phyloP scores from a whole-genome alignment of 2,888 invertebrate genomes.

The Auanema freiburgensis region DNA sequence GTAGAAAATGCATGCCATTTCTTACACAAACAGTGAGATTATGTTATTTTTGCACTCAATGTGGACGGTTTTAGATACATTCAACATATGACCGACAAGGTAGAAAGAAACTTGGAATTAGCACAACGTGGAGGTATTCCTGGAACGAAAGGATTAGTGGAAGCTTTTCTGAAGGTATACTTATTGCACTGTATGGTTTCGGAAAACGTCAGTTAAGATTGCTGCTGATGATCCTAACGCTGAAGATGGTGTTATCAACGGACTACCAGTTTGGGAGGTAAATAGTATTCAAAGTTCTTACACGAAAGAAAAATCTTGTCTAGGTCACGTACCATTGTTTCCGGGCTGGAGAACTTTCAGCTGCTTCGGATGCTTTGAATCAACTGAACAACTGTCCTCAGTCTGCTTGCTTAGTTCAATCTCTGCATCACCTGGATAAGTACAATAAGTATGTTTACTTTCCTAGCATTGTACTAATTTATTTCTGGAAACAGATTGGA shows the following conservation, averaged over 20 bases:
- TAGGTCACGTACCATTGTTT: slow-evolving; percentile 44
- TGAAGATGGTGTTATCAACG: slow-evolving; percentile 41
- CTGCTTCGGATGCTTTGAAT: slow-evolving; percentile 29
- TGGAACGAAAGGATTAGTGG: slow-evolving; percentile 50
- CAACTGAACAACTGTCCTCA: slow-evolving; percentile 39
- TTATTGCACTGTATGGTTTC: too few relatives aligned
- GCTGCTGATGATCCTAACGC: slow-evolving; percentile 20
- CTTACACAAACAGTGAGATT: slow-evolving; percentile 44
- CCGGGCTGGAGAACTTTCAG: slow-evolving; percentile 42
- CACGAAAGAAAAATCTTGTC: not conserved
- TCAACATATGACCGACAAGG: slow-evolving; percentile 51
- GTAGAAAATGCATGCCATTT: slow-evolving; percentile 42
- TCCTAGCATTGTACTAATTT: not conserved
- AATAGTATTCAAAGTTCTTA: not conserved
- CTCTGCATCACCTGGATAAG: slow-evolving; percentile 39
- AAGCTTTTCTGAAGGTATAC: slow-evolving; percentile 57
- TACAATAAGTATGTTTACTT: slow-evolving; percentile 25
- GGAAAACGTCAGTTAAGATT: not conserved
- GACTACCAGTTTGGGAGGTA: slow-evolving; percentile 38
- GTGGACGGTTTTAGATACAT: slow-evolving; percentile 24
- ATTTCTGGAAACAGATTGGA: slow-evolving; percentile 33
- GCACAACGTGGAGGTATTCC: slow-evolving; percentile 61
- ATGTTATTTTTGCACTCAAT: not conserved
- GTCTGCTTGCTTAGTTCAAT: slow-evolving; percentile 41
- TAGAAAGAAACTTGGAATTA: slow-evolving; percentile 49